Evolutionary conservation across 1,140 invertebrate species (phyloP).

Genomic region (Anastrepha ludens): DNA sequence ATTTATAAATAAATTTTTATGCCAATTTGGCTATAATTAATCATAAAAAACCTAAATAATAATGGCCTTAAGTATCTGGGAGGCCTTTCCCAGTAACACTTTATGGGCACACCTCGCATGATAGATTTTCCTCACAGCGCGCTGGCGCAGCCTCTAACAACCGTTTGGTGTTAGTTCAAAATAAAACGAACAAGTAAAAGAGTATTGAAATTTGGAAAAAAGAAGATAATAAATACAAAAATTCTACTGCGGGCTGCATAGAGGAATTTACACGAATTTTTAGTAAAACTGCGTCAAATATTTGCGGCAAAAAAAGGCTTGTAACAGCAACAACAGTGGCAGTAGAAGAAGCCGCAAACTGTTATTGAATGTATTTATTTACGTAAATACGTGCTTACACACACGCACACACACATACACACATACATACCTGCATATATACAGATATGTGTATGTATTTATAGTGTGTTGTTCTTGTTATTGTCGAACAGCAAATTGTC

Average conservation of each 20-base stretch:
- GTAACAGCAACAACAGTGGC: conserved; percentile 19
- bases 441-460: conserved; percentile 7
- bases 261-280: conserved; percentile 45
- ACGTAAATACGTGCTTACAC: too few relatives aligned
- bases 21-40: too few relatives aligned
- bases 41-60: too few relatives aligned
- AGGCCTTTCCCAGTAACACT: too few relatives aligned
- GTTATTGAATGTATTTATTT: conserved; percentile 37
- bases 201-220: neutral
- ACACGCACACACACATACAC: too few relatives aligned
- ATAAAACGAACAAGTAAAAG: neutral
- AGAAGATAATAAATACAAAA: neutral
- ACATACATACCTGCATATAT: too few relatives aligned
- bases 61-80: too few relatives aligned
- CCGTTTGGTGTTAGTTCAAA: neutral
- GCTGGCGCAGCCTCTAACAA: neutral
- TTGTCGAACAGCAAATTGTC: conserved; percentile 38
- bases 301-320: neutral
- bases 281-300: conserved; percentile 30
- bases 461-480: neutral
- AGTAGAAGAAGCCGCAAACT: neutral
- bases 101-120: too few relatives aligned
- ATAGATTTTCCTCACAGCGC: too few relatives aligned
- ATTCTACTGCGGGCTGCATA: neutral
- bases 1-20: too few relatives aligned